Conservation (phyloP, 1,140 invertebrate species). For the Drosophila fuyamai region DNA sequence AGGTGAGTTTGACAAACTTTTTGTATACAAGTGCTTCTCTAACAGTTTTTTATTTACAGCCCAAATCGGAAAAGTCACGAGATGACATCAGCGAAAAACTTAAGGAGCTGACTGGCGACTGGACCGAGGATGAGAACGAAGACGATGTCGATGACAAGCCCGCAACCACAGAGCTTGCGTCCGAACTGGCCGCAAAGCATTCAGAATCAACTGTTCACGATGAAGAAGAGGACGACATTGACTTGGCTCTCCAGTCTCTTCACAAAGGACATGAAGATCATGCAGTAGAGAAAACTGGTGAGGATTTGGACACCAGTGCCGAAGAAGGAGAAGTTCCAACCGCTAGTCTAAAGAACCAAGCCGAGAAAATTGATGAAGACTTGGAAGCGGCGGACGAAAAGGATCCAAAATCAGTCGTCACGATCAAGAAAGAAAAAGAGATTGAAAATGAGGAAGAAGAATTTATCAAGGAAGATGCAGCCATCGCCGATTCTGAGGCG, state of each 20-base stretch:
- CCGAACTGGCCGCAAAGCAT: constrained; percentile 28
- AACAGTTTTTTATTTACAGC: constrained; percentile 20
- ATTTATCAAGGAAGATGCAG: constrained; percentile 56
- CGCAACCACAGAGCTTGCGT: constrained; percentile 35
- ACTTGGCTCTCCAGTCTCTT: constrained; percentile 67
- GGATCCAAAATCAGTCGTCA: neutral
- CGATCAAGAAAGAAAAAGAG: constrained; percentile 41
- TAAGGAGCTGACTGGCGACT: constrained; percentile 81
- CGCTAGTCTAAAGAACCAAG: constrained; percentile 9
- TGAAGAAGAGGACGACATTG: constrained; percentile 74
- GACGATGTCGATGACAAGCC: constrained; percentile 55
- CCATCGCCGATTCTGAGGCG: constrained; percentile 5
- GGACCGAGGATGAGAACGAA: constrained; percentile 82
- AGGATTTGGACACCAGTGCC: constrained; percentile 6
- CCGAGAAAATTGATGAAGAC: constrained; percentile 27
- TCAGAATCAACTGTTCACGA: constrained; percentile 20
- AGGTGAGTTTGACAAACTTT: constrained; percentile 39
- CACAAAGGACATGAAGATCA: constrained; percentile 60
- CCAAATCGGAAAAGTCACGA: constrained; percentile 65
- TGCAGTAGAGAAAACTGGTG: constrained; percentile 15
- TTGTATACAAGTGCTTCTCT: neutral
- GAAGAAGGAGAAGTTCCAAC: constrained; percentile 4
- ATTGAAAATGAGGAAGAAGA: constrained; percentile 45
- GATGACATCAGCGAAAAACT: constrained; percentile 80
- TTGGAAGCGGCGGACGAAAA: neutral